Evolutionary conservation across 2,797 vertebrate genomes (phyloP).

Genomic region (Synaphobranchus kaupii): DNA sequence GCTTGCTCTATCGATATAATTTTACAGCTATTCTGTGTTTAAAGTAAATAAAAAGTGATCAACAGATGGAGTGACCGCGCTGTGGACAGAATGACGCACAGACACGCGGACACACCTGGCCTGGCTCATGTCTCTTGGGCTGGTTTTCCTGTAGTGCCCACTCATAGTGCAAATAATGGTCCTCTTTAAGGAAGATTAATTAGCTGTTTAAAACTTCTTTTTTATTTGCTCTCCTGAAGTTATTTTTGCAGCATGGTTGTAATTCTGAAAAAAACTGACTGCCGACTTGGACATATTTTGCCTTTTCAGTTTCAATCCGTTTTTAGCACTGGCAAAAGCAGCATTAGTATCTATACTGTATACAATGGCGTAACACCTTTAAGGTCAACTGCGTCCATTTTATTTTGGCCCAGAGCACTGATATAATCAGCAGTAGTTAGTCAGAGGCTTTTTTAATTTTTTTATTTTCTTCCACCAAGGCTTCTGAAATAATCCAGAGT

Average conservation of each 20-base stretch:
- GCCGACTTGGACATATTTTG: neutral
- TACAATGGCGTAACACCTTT: neutral
- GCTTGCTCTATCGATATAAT: neutral
- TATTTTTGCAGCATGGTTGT: neutral
- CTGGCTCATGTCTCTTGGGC: neutral
- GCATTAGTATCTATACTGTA: neutral
- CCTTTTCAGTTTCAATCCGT: neutral
- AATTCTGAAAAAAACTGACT: neutral
- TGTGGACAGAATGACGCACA: neutral
- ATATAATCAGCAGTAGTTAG: neutral
- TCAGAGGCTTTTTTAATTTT: neutral
- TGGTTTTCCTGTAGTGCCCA: conserved; percentile 47
- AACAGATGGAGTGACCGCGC: neutral
- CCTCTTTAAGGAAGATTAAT: neutral
- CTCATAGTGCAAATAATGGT: neutral
- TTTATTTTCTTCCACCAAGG: neutral
- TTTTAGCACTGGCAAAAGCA: too few relatives aligned
- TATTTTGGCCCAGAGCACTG: neutral
- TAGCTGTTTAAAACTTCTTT: neutral
- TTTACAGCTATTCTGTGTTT: neutral
- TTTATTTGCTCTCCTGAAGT: neutral
- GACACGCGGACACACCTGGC: neutral
- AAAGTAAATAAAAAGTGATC: neutral
- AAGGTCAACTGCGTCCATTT: neutral
- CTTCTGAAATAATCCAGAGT: neutral